Base-by-base conservation (phyloP, 2,797 vertebrate genomes). In the Enteromius radiatus region DNA sequence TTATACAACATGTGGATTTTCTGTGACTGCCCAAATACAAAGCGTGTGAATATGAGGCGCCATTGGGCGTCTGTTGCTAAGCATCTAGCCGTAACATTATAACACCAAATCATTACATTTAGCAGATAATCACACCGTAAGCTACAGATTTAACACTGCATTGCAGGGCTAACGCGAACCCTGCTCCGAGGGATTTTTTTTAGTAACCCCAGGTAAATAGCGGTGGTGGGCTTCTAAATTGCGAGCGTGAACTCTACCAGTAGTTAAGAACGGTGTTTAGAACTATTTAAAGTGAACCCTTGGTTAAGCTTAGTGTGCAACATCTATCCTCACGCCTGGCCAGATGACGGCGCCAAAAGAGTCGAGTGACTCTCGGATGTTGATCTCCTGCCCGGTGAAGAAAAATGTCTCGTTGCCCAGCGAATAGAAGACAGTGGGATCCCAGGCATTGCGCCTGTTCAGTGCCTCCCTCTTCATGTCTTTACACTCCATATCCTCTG, bases 331-430 rank as follows among this genome's bases (percentile, higher is more conserved):
- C 91, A 98, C 97, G 92, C 94, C 97, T 0, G 97, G 97, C 97
- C 97, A 98, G 84, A 96, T 95, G 88, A 97, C 92, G 0, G 96
- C 96, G 38, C 96, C 98, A 0, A 92, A 97, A 19, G 92, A 93
- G 78, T 99, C 97, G 59, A 96, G 93, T 0, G 97, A 97, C 87
- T 98, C 97, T 2, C 95, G 95, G 86, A 99, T 96, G 89, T 91
- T 88, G 10, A 99, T 97, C 85, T 94, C 92, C 63, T 96, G 93
- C 74, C 97, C 96, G 9, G 61, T 95, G 0, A 97, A 97, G 0
- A 19, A 71, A 38, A 97, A 97, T 7, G 90, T 91, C 88, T 98
- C 97, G 76, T 94, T 95, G 11, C 94, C 94, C 33, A 95, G 94
- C 4, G 94, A 88, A 82, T 90, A 91, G 4, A 94, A 96, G 65